Evolutionary conservation across 2,113 vertebrate species (phyloP).

Genomic region (Pelecanoides urinatrix): DNA sequence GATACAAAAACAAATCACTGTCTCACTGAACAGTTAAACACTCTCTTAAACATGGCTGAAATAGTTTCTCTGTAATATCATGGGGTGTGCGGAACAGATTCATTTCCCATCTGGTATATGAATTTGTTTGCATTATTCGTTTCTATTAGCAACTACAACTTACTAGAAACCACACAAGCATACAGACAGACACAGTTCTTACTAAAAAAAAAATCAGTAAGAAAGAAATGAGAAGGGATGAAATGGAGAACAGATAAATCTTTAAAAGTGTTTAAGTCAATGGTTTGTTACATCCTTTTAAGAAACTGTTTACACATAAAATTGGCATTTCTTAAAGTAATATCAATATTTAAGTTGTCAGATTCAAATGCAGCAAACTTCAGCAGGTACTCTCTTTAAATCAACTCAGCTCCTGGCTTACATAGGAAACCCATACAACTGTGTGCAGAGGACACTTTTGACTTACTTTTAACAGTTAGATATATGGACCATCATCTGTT

Average conservation of each 20-base stretch:
- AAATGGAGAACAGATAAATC: not conserved
- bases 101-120: constrained; percentile 50
- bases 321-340: not conserved
- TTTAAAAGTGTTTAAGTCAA: not conserved
- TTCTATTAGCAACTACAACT: constrained; percentile 61
- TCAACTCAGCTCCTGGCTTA: not conserved
- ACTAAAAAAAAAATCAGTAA: not conserved
- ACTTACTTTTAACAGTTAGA: not conserved
- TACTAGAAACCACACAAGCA: not conserved
- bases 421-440: not conserved
- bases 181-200: not conserved
- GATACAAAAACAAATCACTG: not conserved
- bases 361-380: not conserved
- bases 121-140: constrained; percentile 63
- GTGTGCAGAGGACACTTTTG: not conserved
- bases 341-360: not conserved
- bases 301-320: not conserved
- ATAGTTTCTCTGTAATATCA: constrained; percentile 59
- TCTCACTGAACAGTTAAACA: constrained; percentile 11
- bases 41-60: constrained; percentile 6
- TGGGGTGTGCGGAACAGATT: constrained; percentile 12
- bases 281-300: not conserved
- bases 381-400: not conserved
- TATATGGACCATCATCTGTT: not conserved
- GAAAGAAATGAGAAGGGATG: not conserved